Evolutionary conservation across 2,888 invertebrate genomes (phyloP), one percentile per base, ranked within the genome.

Genomic region (Dicyrtomina minuta): DNA sequence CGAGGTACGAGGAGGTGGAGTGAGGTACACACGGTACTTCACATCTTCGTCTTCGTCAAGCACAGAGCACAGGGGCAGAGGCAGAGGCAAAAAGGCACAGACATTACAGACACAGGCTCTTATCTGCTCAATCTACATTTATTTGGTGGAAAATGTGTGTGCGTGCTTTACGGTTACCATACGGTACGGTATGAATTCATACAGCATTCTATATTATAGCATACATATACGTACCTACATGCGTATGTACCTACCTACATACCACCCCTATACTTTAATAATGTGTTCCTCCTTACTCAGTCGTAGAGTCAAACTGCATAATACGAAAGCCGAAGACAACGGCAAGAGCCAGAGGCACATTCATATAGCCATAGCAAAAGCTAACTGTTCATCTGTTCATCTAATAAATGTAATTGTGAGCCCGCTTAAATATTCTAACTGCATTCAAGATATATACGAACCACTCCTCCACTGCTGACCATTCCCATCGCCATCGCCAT

Each of bases 151-250:
- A 58, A 39, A 39, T 33, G 58, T 17, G 12, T 39, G 58, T 58
- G 58, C 58, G 58, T 58, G 58, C 17, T 58, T 39, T 33, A 58
- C 58, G 20, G 27, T 27, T 15, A 55, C 6, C 55, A 55, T 55
- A 55, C 55, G 55, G 55, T 55, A 55, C 55, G 55, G 55, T 26
- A 33, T 33, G 33, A 33, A 33, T 33, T 33, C 33, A 55, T 55
- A 55, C 26, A 55, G 26, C 55, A 27, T 55, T 6, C 17, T 4
- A 46, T 55, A n/a, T n/a, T n/a, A n/a, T n/a, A n/a, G n/a, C n/a
- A n/a, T n/a, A n/a, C n/a, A n/a, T n/a, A n/a, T n/a, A n/a, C n/a
- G n/a, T n/a, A n/a, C n/a, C n/a, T n/a, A n/a, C n/a, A n/a, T n/a
- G 5, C 51, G 12, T 53, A 53, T 53, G 17, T 13, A 4, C 10